Evolutionary conservation across 35 echinoderm and acorn worm species (phyloP), one percentile per base, ranked within the genome.

Genomic region (Apostichopus japonicus): DNA sequence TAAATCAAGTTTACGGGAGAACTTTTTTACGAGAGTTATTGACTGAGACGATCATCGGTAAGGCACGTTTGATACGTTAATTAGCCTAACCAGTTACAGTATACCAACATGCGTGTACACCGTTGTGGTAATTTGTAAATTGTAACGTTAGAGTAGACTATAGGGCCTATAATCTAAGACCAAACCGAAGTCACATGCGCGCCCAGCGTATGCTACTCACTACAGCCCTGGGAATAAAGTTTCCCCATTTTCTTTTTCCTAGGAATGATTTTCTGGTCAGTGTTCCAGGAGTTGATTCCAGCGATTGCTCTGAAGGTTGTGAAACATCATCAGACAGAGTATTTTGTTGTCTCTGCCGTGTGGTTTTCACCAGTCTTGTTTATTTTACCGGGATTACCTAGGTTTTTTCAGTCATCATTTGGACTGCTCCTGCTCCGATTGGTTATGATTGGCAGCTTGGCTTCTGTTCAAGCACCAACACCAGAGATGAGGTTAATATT

Each of bases 241-340:
- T 67, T 19, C 4, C 6, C 63, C 19, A 44, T 44, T 44, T 44
- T 44, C 33, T 58, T 54, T 56, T 84, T 84, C 84, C 54, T 67
- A 55, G 97, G 97, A 15, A 96, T 93, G 59, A 82, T 95, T 65
- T 96, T 99, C 53, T 99, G 97, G 97, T 92, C 93, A 10, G 88
- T 99, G 15, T 93, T 99, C 55, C 97, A 96, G 92, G 93, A 91
- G 65, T 82, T 99, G 11, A 93, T 93, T 24, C 95, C 97, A 10
- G 93, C 94, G 77, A 65, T 99, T 19, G 94, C 95, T 93, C 93
- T 96, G 53, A 94, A 95, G 59, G 87, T 95, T 53, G 75, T 99
- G 78, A 94, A 96, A 27, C n/a, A 93, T 23, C 90, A 92, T 4
- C 90, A 96, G 72, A 90, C 97, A 24, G 95, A 95, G 6, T 96